phyloP scores from a whole-genome alignment of 2,888 invertebrate genomes.

The Schizotus pectinicornis region DNA sequence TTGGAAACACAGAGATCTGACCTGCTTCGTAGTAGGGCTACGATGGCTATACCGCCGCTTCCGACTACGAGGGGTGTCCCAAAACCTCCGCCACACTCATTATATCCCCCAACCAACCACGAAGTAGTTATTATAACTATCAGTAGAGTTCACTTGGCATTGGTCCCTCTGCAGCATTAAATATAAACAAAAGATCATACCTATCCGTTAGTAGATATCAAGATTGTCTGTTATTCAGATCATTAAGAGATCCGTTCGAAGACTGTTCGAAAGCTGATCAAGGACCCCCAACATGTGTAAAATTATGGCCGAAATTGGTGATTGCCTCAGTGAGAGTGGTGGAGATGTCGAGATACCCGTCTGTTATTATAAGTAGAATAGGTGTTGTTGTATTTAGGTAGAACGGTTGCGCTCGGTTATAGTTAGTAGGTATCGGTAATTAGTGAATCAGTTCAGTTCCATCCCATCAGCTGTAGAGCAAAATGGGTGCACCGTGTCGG shows the following conservation, averaged over 20 bases:
- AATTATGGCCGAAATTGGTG: no score
- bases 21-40: conserved; percentile 24
- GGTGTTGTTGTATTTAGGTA: conserved; percentile 8
- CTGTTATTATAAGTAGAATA: not conserved
- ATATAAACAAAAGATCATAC: not conserved
- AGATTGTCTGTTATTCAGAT: not conserved
- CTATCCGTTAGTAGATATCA: no score
- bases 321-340: no score
- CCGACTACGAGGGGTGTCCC: conserved; percentile 14
- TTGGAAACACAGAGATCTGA: conserved; percentile 35
- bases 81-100: not conserved
- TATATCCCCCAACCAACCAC: not conserved
- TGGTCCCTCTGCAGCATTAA: not conserved
- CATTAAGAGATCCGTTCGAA: not conserved
- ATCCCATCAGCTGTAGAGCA: conserved; percentile 33
- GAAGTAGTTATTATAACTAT: not conserved
- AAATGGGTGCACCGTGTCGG: conserved; percentile 39
- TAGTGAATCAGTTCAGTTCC: conserved; percentile 54
- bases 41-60: conserved; percentile 9
- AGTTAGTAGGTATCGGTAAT: conserved; percentile 15
- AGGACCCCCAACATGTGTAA: no score
- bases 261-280: no score
- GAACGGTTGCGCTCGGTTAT: conserved; percentile 23
- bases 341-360: no score
- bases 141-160: not conserved